These are phyloP conservation scores for Dryadula phaetusa DNA, from an alignment of 2,888 invertebrate genomes.

Conservation along the genomic window DNA sequence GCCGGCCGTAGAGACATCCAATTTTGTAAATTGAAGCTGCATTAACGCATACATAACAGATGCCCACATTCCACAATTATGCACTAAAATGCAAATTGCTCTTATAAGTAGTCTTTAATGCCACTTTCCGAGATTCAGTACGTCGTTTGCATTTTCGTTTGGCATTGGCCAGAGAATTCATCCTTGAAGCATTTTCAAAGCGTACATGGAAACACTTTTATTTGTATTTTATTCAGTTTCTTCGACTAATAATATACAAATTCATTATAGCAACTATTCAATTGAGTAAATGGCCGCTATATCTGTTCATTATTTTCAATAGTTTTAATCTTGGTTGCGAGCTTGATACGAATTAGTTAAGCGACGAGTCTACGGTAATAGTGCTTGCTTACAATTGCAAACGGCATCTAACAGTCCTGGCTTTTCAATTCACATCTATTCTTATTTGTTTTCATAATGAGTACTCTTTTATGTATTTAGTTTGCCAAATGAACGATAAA, in stretches of 20 bases:
- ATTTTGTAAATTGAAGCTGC: constrained; percentile 69
- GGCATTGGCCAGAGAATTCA: constrained; percentile 56
- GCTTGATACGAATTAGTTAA: constrained; percentile 74
- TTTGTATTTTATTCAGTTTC: constrained; percentile 54
- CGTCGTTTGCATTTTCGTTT: constrained; percentile 71
- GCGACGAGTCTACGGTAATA: constrained; percentile 69
- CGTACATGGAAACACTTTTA: constrained; percentile 70
- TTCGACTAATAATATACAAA: constrained; percentile 63
- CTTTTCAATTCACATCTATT: constrained; percentile 67
- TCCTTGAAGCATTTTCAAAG: constrained; percentile 59
- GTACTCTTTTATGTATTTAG: constrained; percentile 51
- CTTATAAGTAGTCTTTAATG: constrained; percentile 58
- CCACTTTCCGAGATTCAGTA: constrained; percentile 57
- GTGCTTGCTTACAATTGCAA: constrained; percentile 75
- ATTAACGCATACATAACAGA: constrained; percentile 59
- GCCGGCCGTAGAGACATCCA: constrained; percentile 58
- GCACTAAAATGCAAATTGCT: constrained; percentile 68
- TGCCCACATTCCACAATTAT: constrained; percentile 59
- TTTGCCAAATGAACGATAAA: constrained; percentile 43
- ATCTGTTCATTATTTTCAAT: constrained; percentile 54
- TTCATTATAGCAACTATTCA: constrained; percentile 63
- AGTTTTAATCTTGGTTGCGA: constrained; percentile 65
- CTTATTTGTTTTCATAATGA: constrained; percentile 63
- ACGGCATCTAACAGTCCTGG: constrained; percentile 65
- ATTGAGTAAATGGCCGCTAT: constrained; percentile 60